A percentile compares a stretch with the other conserved stretches of the same genome.
phyloP scores from a whole-genome alignment of 2,113 vertebrate species.

The Dasyornis broadbenti region DNA sequence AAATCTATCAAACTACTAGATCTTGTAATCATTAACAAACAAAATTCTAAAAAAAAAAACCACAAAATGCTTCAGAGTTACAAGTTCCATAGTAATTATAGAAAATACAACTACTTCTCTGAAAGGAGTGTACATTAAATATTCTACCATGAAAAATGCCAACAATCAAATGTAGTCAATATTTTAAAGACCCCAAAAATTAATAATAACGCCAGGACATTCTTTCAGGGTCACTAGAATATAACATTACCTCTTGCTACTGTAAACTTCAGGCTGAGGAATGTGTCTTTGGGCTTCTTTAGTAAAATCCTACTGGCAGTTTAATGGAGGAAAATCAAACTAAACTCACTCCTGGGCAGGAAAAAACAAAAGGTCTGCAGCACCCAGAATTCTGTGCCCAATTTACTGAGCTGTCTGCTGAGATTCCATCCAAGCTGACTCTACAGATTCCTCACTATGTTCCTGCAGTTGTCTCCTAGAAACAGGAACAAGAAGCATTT shows the following conservation, averaged over 20 bases:
- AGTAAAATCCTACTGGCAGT: not conserved
- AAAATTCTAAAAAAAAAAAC: not conserved
- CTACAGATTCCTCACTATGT: conserved; percentile 41
- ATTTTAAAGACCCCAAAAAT: not conserved
- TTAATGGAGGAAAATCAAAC: not conserved
- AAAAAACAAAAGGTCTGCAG: conserved; percentile 7
- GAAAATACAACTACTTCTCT: not conserved
- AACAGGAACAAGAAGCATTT: conserved; percentile 43
- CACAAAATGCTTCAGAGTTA: not conserved
- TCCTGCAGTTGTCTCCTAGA: conserved; percentile 59
- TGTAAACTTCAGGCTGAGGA: not conserved
- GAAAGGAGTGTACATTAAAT: not conserved
- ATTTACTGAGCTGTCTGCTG: conserved; percentile 19
- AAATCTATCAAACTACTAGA: not conserved
- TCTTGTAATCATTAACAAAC: not conserved
- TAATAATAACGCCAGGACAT: not conserved
- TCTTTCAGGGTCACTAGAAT: not conserved
- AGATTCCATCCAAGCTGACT: conserved; percentile 37
- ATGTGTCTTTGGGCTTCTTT: not conserved
- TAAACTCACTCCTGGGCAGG: not conserved
- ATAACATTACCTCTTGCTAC: not conserved
- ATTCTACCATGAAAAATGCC: not conserved
- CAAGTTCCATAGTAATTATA: not conserved
- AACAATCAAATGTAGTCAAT: not conserved
- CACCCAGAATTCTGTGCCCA: not conserved